phyloP scores from a whole-genome alignment of 2,113 vertebrate species.

The Neoarius graeffei region DNA sequence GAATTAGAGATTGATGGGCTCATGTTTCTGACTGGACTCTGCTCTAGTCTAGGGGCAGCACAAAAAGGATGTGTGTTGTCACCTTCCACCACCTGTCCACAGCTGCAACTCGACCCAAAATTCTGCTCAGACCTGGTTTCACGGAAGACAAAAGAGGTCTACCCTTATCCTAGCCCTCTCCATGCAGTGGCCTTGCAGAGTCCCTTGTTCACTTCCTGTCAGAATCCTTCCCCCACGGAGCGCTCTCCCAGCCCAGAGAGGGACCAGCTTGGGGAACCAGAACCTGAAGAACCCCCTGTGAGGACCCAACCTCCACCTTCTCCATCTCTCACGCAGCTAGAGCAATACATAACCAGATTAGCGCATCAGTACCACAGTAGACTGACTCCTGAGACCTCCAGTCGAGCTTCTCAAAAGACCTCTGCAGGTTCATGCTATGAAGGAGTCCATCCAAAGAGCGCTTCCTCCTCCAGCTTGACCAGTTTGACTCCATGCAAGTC shows the following conservation, averaged over 20 bases:
- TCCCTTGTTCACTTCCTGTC: slow-evolving; percentile 74
- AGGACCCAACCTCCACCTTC: slow-evolving; percentile 44
- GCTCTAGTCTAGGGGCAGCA: slow-evolving; percentile 63
- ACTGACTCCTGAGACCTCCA: slow-evolving; percentile 42
- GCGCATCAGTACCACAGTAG: slow-evolving; percentile 70
- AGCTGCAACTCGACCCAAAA: slow-evolving; percentile 69
- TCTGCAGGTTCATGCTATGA: slow-evolving; percentile 66
- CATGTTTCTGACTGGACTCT: slow-evolving; percentile 73
- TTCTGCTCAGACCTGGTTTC: slow-evolving; percentile 79
- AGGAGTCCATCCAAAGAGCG: slow-evolving; percentile 71
- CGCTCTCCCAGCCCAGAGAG: slow-evolving; percentile 57
- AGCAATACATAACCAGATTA: slow-evolving; percentile 76
- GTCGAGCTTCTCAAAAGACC: slow-evolving; percentile 48
- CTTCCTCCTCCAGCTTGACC: slow-evolving; percentile 57
- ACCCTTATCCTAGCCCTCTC: slow-evolving; percentile 80
- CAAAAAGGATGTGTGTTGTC: slow-evolving; percentile 58
- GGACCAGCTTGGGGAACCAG: slow-evolving; percentile 55
- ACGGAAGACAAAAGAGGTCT: slow-evolving; percentile 77
- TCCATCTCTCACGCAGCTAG: slow-evolving; percentile 67
- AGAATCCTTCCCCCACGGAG: slow-evolving; percentile 52
- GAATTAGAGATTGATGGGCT: slow-evolving; percentile 69
- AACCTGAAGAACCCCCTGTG: slow-evolving; percentile 43
- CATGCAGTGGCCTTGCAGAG: slow-evolving; percentile 83
- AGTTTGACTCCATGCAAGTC: slow-evolving; percentile 70
- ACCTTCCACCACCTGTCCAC: slow-evolving; percentile 56